Evolutionary conservation across 1,140 invertebrate genomes (phyloP), one percentile per base, ranked within the genome.

Genomic region (Oscheius sp.): DNA sequence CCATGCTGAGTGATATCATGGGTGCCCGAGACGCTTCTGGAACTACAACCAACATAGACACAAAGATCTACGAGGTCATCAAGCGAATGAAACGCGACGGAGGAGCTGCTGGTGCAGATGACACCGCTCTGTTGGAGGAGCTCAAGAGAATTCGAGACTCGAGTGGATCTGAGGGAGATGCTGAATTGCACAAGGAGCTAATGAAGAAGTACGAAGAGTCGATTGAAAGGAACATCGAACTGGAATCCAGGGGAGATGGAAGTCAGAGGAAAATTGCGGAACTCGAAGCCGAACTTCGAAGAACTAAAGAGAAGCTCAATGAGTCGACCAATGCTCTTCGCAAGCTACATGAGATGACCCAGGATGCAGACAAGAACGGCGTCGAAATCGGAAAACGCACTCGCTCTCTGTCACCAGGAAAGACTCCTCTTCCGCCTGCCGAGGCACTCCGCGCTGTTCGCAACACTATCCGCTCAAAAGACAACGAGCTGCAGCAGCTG

Each of bases 141-240:
- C 59, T 74, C 36, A 71, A 58, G 45, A 71, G 45, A 23, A 77
- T 61, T 49, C 67, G 77, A 64, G 58, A 80, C 26, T 49, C 73
- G 31, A 64, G 68, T 3, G 66, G 70, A 3, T 46, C 35, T 29
- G 64, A 61, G 45, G 63, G 81, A 32, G 78, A 81, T 70, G 58
- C 69, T 32, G 82, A 84, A 31, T 36, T 84, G 26, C 72, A 85
- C 62, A 76, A 79, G n/a, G 83, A 83, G 45, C 69, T 83, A 52
- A 85, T 83, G 70, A 84, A 82, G 35, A 83, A 83, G 66, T 82
- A 83, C 64, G 82, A 83, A 74, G 82, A 83, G 62, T 78, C 81
- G 0, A 84, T 83, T 65, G 82, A 83, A 58, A 68, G 82, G 45
- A 83, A 83, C 72, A 83, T 83, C 38, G 78, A 84, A 55, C 65